Base-by-base conservation (phyloP, 2,888 invertebrate species). In the Cephus nigrinus region DNA sequence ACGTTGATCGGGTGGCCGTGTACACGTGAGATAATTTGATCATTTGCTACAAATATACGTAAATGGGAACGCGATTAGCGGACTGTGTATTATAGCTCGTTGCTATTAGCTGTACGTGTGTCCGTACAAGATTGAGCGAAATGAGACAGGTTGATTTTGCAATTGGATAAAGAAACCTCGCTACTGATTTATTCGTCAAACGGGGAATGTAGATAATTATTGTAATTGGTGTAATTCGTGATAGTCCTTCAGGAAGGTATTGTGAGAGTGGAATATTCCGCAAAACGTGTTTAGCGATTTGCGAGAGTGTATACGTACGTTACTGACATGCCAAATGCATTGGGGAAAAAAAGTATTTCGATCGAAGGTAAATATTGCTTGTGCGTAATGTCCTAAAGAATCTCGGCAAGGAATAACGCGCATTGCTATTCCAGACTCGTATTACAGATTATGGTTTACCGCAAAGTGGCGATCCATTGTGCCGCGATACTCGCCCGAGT, bases 391-490 rank as follows among this genome's bases (percentile, higher is more conserved):
- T 40, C 40, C 15, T 40, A 55, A 55, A 11, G 23, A 55, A 55
- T 55, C 23, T 23, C 23, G 23, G 23, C 2, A 23, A 55, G 55
- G 23, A 23, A 55, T 55, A 55, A 55, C 5, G 9, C 55, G 23
- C 2, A 55, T 55, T 55, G 55, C 55, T 23, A 55, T 55, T 55
- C 55, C 23, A 9, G 55, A 55, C 23, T 55, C 15, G 23, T 23
- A 55, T 55, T 55, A 55, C 74, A 69, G 76, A 79, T 79, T 79
- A 79, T 76, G 79, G 76, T 79, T 73, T 76, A 76, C 79, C 79
- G 74, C 79, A 79, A 79, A 79, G 79, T 79, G 76, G 76, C 76
- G 76, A 74, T 76, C 74, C 79, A 76, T 75, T 79, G 74, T 71
- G 74, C 68, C 76, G 55, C 74, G 76, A 55, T 55, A 55, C 55